Percentiles rank a stretch among this genome's conserved stretches.
phyloP scores from a whole-genome alignment of 2,888 invertebrate genomes.

The Deilephila porcellus region DNA sequence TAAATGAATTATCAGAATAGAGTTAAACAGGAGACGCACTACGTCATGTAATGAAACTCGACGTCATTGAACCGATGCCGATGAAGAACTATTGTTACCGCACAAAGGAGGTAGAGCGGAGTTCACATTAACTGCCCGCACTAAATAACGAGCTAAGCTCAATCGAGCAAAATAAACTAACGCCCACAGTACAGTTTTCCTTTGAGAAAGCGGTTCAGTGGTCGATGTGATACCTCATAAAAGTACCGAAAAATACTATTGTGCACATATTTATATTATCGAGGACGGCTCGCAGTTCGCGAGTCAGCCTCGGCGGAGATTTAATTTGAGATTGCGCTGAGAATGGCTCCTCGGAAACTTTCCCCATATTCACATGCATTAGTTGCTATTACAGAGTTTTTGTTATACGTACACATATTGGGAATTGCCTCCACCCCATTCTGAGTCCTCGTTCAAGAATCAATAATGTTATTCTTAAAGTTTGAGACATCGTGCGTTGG shows the following conservation, averaged over 20 bases:
- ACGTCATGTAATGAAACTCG: neutral
- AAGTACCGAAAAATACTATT: slow-evolving; percentile 58
- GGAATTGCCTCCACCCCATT: slow-evolving; percentile 61
- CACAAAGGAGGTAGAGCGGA: neutral
- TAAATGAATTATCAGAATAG: neutral
- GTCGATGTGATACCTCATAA: slow-evolving; percentile 54
- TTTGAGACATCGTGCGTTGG: slow-evolving; percentile 32
- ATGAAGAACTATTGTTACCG: neutral
- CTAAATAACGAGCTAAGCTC: neutral
- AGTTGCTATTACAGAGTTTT: slow-evolving; percentile 69
- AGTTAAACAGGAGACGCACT: neutral
- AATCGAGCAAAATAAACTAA: slow-evolving; percentile 3
- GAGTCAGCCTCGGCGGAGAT: slow-evolving; percentile 67
- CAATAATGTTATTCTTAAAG: slow-evolving; percentile 46
- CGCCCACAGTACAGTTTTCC: slow-evolving; percentile 31
- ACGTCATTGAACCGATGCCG: neutral
- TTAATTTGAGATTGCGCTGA: slow-evolving; percentile 80
- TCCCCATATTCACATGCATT: slow-evolving; percentile 75
- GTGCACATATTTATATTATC: slow-evolving; percentile 62
- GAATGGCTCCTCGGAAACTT: slow-evolving; percentile 69
- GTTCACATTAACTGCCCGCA: neutral
- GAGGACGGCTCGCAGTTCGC: slow-evolving; percentile 53
- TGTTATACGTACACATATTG: slow-evolving; percentile 55
- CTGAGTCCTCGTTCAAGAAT: slow-evolving; percentile 46
- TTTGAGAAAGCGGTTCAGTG: slow-evolving; percentile 47